Evolutionary conservation across 2,113 vertebrate genomes (phyloP), one percentile per base, ranked within the genome.

Genomic region (Austrofundulus limnaeus): DNA sequence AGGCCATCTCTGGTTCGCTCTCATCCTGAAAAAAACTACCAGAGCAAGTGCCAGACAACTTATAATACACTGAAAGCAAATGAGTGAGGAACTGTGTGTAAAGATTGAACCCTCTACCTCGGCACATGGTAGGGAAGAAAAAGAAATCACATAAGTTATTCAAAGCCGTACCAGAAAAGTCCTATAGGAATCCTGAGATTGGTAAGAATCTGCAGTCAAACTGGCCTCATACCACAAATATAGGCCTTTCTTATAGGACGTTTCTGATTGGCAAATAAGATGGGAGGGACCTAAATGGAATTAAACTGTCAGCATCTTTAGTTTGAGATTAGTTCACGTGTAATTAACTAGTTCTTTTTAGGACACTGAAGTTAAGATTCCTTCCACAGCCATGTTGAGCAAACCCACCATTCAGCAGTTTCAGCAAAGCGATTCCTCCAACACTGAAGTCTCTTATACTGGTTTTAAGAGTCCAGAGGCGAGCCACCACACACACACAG

Each of bases 181-280:
- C 87, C 81, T 83, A 85, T 77, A 88, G 68, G 71, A 81, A 65
- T 61, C 78, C 82, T 64, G 78, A 88, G 78, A 83, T 75, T 56
- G 62, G 42, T 61, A 46, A 78, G 70, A 72, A 83, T 79, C 72
- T 83, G 16, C 82, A 86, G 82, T 83, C 28, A 43, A 66, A 50
- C 49, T 67, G 74, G 77, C 64, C 75, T 70, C 45, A 58, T 53
- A 61, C 62, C 59, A 8, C 10, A 34, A 34, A 34, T 21, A 1
- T 9, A 19, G 70, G 74, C 73, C 72, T 24, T 67, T 86, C 83
- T 78, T 87, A 85, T 77, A 86, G 83, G 80, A 85, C 42, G 54
- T 85, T 85, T 85, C 81, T 82, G 82, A 79, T 75, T 61, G 70
- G 77, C 61, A 72, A 72, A 71, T 72, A 58, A 56, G 75, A 61